Evolutionary conservation across 2,888 invertebrate genomes (phyloP).

Genomic region (Arge pagana): DNA sequence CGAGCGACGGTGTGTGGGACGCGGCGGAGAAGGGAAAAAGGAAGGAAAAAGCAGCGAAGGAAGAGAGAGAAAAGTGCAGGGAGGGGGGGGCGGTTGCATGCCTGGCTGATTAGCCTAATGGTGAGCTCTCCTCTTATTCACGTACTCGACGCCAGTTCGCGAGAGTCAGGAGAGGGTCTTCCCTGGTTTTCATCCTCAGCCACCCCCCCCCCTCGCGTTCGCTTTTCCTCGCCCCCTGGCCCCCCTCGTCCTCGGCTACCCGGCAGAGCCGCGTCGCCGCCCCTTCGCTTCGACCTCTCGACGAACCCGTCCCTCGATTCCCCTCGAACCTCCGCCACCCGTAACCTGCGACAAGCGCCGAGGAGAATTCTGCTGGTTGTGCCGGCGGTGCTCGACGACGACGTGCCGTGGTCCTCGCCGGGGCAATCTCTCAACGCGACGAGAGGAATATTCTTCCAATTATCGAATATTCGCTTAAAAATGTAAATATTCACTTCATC

Average conservation of each 20-base stretch:
- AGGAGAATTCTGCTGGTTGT: no score
- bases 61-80: conserved; percentile 24
- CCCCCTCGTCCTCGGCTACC: conserved; percentile 26
- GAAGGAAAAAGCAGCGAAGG: conserved; percentile 1
- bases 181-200: conserved; percentile 27
- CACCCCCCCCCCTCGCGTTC: conserved; percentile 32
- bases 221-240: conserved; percentile 9
- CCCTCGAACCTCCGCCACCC: no score
- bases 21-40: conserved; percentile 15
- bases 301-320: conserved; percentile 24
- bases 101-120: conserved; percentile 57
- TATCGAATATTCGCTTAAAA: conserved; percentile 40
- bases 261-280: conserved; percentile 4
- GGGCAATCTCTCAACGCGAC: conserved; percentile 44
- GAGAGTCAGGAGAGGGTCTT: conserved; percentile 30
- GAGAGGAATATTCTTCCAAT: conserved; percentile 51
- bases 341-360: no score
- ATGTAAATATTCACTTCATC: conserved; percentile 42
- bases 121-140: conserved; percentile 52
- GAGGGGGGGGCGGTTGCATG: conserved; percentile 46
- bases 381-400: no score
- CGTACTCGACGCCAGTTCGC: conserved; percentile 54
- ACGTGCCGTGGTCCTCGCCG: no score
- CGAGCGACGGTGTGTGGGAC: conserved; percentile 4
- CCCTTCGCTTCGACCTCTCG: conserved; percentile 24